These are phyloP conservation scores for Eupsittula cactorum DNA, from an alignment of 2,113 vertebrate genomes.

Conservation along the genomic window DNA sequence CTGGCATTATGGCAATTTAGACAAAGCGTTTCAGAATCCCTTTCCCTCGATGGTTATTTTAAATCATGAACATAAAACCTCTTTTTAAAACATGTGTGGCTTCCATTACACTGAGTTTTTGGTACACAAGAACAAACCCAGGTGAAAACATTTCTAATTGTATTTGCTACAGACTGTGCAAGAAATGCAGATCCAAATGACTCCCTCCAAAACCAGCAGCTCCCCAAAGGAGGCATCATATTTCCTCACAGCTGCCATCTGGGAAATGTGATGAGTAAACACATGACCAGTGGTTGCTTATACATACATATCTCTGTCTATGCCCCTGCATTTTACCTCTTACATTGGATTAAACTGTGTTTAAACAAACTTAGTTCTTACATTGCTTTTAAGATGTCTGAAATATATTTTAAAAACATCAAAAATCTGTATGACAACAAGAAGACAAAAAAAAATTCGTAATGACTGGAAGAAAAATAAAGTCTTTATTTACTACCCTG, in stretches of 20 bases:
- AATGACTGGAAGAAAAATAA: background rate
- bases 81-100: background rate
- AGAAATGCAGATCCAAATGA: background rate
- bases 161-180: no score
- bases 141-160: background rate
- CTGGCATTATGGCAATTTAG: background rate
- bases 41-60: background rate
- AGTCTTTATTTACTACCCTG: background rate
- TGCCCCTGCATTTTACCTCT: background rate
- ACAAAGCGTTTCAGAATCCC: background rate
- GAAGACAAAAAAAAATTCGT: background rate
- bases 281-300: background rate
- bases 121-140: background rate
- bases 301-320: no score
- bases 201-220: background rate
- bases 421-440: background rate
- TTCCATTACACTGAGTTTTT: background rate
- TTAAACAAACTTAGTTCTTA: background rate
- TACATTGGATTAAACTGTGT: background rate
- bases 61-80: background rate
- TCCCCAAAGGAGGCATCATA: rapidly evolving
- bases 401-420: background rate
- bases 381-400: background rate
- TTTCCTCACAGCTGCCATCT: background rate
- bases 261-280: background rate